A percentile compares a stretch with the other conserved stretches of the same genome.
Evolutionary conservation across 2,888 invertebrate species (phyloP).

Genomic region (Apocheima hispidaria): DNA sequence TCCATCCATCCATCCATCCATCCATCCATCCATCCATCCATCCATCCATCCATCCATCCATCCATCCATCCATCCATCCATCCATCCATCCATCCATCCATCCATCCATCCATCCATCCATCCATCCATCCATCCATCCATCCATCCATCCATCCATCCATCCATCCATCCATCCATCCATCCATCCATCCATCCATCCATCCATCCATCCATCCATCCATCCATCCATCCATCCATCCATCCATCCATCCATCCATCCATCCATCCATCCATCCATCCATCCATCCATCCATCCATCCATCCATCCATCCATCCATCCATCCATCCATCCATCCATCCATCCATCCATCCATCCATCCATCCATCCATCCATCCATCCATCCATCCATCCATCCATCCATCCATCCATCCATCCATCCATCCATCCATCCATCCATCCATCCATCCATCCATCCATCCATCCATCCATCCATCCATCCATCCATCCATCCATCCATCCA

Average conservation of each 20-base stretch:
- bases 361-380: neutral
- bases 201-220: constrained; percentile 15
- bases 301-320: constrained; percentile 15
- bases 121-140: constrained; percentile 19
- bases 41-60: constrained; percentile 19
- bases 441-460: neutral
- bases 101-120: constrained; percentile 19
- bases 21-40: constrained; percentile 19
- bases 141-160: constrained; percentile 16
- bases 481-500: neutral
- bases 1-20: constrained; percentile 19
- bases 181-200: constrained; percentile 15
- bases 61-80: constrained; percentile 19
- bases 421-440: neutral
- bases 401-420: neutral
- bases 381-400: neutral
- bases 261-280: constrained; percentile 15
- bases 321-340: constrained; percentile 15
- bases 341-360: constrained; percentile 3
- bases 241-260: constrained; percentile 15
- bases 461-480: neutral
- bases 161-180: constrained; percentile 15
- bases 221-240: constrained; percentile 15
- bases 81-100: constrained; percentile 19
- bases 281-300: constrained; percentile 15